Base-by-base conservation (phyloP, 2,888 invertebrate genomes). In the Lepidonotus clava region DNA sequence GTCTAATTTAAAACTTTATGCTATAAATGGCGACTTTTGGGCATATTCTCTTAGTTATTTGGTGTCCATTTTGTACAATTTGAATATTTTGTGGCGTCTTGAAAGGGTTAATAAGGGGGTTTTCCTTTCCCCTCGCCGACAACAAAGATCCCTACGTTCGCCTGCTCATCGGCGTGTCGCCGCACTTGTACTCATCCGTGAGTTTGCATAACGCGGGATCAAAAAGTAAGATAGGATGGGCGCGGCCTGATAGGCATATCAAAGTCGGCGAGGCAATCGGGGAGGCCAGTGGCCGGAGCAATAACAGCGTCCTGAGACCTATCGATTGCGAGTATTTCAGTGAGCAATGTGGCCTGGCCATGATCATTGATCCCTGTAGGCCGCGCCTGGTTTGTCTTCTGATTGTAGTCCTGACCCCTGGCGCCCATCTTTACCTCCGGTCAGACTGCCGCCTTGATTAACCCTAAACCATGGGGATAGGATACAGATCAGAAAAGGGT, bases 41-140 rank as follows among this genome's bases (percentile, higher is more conserved):
- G n/a, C n/a, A n/a, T n/a, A n/a, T n/a, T n/a, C n/a, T n/a, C n/a
- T n/a, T n/a, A n/a, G n/a, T n/a, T n/a, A n/a, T n/a, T n/a, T n/a
- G n/a, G n/a, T n/a, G n/a, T n/a, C n/a, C n/a, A n/a, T n/a, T n/a
- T n/a, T n/a, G n/a, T n/a, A n/a, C n/a, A n/a, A n/a, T n/a, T n/a
- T n/a, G n/a, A n/a, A n/a, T n/a, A n/a, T n/a, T n/a, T n/a, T n/a
- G n/a, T n/a, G n/a, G n/a, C n/a, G n/a, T n/a, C n/a, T n/a, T n/a
- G n/a, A n/a, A n/a, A n/a, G n/a, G n/a, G n/a, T n/a, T n/a, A 80
- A 80, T 80, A 80, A 80, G 80, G 80, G 21, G 80, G 41, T 40
- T 80, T 51, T 18, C 41, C 80, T 51, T 4, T 80, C 46, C 46
- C 28, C 46, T 28, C 8, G 32, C 6, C 46, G 24, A 41, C 51